Evolutionary conservation across 2,888 invertebrate species (phyloP).

Genomic region (Chalcosyrphus nemorum): DNA sequence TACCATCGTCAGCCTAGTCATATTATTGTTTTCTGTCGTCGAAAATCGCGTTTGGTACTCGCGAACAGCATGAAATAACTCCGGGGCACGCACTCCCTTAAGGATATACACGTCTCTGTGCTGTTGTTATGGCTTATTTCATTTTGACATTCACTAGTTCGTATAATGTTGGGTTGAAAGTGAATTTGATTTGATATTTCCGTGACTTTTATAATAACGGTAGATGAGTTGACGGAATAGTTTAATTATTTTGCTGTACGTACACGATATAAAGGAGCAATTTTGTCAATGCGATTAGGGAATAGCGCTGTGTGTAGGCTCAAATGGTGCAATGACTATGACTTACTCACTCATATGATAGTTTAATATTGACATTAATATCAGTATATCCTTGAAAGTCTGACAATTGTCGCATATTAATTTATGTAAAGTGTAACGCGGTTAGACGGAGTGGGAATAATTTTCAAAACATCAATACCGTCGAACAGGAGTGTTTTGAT

Average conservation of each 20-base stretch:
- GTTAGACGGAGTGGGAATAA: background rate
- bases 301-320: background rate
- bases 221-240: conserved; percentile 56
- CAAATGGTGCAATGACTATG: background rate
- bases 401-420: background rate
- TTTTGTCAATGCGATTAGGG: conserved; percentile 31
- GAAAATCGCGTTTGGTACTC: conserved; percentile 20
- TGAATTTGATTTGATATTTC: conserved; percentile 77
- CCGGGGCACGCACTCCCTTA: conserved; percentile 38
- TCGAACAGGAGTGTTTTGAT: background rate
- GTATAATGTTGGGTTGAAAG: conserved; percentile 12
- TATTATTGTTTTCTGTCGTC: conserved; percentile 36
- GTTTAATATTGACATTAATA: conserved; percentile 40
- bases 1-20: conserved; percentile 26
- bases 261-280: conserved; percentile 48
- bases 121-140: background rate
- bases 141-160: conserved; percentile 29
- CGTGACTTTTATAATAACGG: conserved; percentile 76
- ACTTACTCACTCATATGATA: conserved; percentile 21
- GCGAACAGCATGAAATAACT: conserved; percentile 54
- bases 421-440: conserved; percentile 4
- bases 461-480: background rate
- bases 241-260: conserved; percentile 54
- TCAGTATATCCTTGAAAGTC: conserved; percentile 28
- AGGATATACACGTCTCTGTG: conserved; percentile 1